These are phyloP conservation scores for Carterocephalus palaemon DNA, from an alignment of 2,888 invertebrate genomes.

Conservation along the genomic window DNA sequence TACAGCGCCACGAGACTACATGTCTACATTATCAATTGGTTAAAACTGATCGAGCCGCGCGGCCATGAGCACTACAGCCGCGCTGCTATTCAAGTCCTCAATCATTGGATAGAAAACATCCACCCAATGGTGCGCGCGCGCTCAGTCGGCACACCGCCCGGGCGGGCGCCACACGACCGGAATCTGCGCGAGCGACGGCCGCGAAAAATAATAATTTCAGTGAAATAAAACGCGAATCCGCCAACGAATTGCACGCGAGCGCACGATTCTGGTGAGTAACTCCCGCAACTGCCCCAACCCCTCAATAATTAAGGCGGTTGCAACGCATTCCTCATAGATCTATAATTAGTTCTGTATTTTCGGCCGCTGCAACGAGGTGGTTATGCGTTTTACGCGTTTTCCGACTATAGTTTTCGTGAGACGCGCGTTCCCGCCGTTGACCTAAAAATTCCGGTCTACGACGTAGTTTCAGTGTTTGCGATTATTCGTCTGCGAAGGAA, in stretches of 20 bases:
- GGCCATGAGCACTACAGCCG: too few relatives aligned
- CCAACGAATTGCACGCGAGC: slow-evolving; percentile 60
- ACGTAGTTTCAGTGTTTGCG: slow-evolving; percentile 28
- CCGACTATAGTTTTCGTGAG: slow-evolving; percentile 35
- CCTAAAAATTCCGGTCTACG: slow-evolving; percentile 28
- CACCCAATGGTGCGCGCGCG: slow-evolving; percentile 39
- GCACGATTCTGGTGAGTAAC: slow-evolving; percentile 73
- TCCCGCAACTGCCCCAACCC: slow-evolving; percentile 17
- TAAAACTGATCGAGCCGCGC: too few relatives aligned
- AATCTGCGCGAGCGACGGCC: slow-evolving; percentile 72
- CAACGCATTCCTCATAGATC: slow-evolving; percentile 32
- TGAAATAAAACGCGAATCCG: slow-evolving; percentile 65
- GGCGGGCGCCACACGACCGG: slow-evolving; percentile 79
- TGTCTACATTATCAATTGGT: too few relatives aligned
- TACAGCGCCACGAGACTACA: too few relatives aligned
- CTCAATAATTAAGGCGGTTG: slow-evolving; percentile 8
- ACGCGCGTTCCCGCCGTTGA: slow-evolving; percentile 27
- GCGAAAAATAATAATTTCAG: slow-evolving; percentile 62
- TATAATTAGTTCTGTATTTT: slow-evolving; percentile 68
- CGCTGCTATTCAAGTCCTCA: neutral
- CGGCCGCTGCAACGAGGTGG: slow-evolving; percentile 57
- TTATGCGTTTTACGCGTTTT: slow-evolving; percentile 51
- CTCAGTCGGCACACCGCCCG: slow-evolving; percentile 77
- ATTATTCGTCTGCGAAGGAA: slow-evolving; percentile 33
- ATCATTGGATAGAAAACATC: slow-evolving; percentile 27